Percentiles rank a stretch among this genome's conserved stretches.
These are phyloP conservation scores for Dromaius novaehollandiae DNA, from an alignment of 2,113 vertebrate genomes.

Conservation along the genomic window DNA sequence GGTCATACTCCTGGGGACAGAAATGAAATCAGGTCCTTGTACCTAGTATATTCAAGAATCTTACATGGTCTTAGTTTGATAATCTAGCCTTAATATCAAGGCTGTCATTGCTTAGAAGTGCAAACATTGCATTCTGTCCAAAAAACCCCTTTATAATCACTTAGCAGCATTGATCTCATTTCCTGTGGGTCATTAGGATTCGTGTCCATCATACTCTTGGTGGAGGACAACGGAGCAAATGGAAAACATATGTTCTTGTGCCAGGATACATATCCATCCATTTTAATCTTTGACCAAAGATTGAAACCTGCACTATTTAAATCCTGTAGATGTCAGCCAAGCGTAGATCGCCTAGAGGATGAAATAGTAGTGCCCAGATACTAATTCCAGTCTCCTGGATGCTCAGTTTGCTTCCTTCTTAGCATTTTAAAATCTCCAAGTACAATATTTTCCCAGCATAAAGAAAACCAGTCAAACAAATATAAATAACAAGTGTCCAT, in stretches of 20 bases:
- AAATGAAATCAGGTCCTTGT: background rate
- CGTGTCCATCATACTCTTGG: background rate
- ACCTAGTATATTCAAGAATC: background rate
- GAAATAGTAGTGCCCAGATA: background rate
- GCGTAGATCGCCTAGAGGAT: background rate
- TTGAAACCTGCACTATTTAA: background rate
- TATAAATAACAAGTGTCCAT: background rate
- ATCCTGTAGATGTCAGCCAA: slow-evolving; percentile 28
- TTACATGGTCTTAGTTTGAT: background rate
- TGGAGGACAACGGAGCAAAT: background rate
- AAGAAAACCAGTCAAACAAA: background rate
- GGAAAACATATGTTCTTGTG: background rate
- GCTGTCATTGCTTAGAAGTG: background rate
- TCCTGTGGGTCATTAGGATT: background rate
- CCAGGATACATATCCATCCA: background rate
- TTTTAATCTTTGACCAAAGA: background rate
- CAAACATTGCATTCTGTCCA: background rate
- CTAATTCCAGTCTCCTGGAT: background rate
- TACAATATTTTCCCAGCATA: background rate
- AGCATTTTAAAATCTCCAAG: background rate
- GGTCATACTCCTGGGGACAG: background rate
- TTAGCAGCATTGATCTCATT: background rate
- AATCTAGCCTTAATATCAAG: background rate
- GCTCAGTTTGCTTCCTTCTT: background rate
- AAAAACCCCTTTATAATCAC: background rate